Evolutionary conservation across 1,140 invertebrate species (phyloP).

Genomic region (Tenebrio molitor): DNA sequence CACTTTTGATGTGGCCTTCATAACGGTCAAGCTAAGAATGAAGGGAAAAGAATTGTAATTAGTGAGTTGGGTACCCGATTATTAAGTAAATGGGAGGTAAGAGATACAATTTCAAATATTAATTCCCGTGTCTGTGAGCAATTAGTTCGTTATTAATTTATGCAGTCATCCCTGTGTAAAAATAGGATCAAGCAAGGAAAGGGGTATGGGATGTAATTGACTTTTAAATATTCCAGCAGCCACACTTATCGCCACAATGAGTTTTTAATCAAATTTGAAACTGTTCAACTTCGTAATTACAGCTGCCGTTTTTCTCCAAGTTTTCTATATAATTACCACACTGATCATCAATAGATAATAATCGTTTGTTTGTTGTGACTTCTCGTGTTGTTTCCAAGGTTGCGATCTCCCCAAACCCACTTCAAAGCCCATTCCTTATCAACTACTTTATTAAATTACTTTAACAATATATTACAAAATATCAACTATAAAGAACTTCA

Average conservation of each 20-base stretch:
- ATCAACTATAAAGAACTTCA: neutral
- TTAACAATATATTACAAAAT: slow-evolving; percentile 28
- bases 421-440: neutral
- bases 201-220: neutral
- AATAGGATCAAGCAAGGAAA: neutral
- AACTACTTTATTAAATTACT: slow-evolving; percentile 20
- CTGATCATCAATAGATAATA: neutral
- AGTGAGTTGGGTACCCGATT: neutral
- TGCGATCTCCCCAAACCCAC: neutral
- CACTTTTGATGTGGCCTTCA: neutral
- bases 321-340: slow-evolving; percentile 15
- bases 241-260: neutral
- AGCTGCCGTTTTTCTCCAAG: neutral
- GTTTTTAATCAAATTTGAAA: slow-evolving; percentile 34
- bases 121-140: neutral
- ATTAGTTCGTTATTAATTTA: slow-evolving; percentile 25
- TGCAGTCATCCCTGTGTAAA: neutral
- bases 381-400: neutral
- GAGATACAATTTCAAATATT: slow-evolving; percentile 5
- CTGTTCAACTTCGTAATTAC: slow-evolving; percentile 21
- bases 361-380: neutral
- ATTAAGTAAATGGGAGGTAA: slow-evolving; percentile 14
- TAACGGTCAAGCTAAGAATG: neutral
- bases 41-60: neutral
- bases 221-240: slow-evolving; percentile 17